Base-by-base conservation (phyloP, 2,113 vertebrate species). In the Erpornis zantholeuca region DNA sequence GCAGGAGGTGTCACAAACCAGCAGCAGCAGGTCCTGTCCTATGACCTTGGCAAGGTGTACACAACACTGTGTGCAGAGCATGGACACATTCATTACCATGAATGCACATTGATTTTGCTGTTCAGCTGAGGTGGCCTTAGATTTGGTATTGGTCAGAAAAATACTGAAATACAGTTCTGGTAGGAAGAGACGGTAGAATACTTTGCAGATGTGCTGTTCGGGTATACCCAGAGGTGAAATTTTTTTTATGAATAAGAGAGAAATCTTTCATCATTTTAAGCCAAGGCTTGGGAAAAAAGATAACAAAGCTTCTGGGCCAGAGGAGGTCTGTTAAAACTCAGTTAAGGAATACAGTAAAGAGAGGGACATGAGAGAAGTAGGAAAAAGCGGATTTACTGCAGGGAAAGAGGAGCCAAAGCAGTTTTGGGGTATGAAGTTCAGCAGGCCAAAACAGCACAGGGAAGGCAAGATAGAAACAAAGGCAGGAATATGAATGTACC, bases 51-150 rank as follows among this genome's bases (percentile, higher is more conserved):
- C 28, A 10, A 5, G 27, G 4, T 52, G 77, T 19, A 45, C 28
- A 14, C 9, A 4, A 6, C 17, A 2, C 8, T 5, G 2, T 10
- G 6, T 22, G 21, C n/a, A 14, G 10, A 12, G 38, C 2, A 28
- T 11, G 4, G 29, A 1, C 8, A 19, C 4, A 1, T 16, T 12
- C 4, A 5, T 36, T 23, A 2, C 38, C 23, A 10, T 54, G n/a
- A 76, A 19, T 9, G 7, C 2, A 7, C 0, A 0, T 21, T 17
- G n/a, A 23, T 63, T 22, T 52, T 11, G 3, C 19, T 59, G 7
- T 2, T 66, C 23, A 29, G 47, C 47, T 87, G 54, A 12, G 21
- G 10, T 27, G 7, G 12, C 65, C 23, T 53, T 29, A 49, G 24
- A 10, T 8, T 33, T 20, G 24, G 15, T 6, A 3, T 15, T 50